phyloP scores from a whole-genome alignment of 2,113 vertebrate species.

The Dendropsophus ebraccatus region DNA sequence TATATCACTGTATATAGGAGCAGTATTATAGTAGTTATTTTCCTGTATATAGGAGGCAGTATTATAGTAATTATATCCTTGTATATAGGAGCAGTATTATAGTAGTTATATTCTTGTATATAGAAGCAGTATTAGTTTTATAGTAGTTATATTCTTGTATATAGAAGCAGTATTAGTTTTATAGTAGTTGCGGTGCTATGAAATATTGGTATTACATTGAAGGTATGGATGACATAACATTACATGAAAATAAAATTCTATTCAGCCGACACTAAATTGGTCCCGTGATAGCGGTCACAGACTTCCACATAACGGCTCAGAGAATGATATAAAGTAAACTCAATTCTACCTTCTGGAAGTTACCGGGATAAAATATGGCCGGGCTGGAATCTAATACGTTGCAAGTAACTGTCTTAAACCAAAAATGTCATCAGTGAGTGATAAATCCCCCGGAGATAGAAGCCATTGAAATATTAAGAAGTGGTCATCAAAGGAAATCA shows the following conservation, averaged over 20 bases:
- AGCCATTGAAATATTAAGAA: slow-evolving; percentile 45
- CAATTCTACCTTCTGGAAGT: not conserved
- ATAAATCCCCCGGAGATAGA: not conserved
- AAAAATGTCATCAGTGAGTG: slow-evolving; percentile 23
- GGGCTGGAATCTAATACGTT: not conserved
- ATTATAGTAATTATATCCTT: no score
- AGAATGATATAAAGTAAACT: not conserved
- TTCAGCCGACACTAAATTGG: not conserved
- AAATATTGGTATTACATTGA: not conserved
- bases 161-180: no score
- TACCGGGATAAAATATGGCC: not conserved
- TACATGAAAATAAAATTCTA: not conserved
- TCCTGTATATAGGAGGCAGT: no score
- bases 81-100: no score
- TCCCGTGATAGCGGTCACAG: not conserved
- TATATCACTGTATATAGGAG: no score
- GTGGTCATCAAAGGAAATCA: slow-evolving; percentile 20
- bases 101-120: no score
- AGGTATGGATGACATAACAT: not conserved
- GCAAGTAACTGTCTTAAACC: not conserved
- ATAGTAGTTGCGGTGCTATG: not conserved
- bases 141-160: no score
- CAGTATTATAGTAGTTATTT: no score
- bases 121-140: no score
- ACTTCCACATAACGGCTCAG: not conserved